Evolutionary conservation across 1,140 invertebrate genomes (phyloP), one percentile per base, ranked within the genome.

Genomic region (Phthorimaea operculella): DNA sequence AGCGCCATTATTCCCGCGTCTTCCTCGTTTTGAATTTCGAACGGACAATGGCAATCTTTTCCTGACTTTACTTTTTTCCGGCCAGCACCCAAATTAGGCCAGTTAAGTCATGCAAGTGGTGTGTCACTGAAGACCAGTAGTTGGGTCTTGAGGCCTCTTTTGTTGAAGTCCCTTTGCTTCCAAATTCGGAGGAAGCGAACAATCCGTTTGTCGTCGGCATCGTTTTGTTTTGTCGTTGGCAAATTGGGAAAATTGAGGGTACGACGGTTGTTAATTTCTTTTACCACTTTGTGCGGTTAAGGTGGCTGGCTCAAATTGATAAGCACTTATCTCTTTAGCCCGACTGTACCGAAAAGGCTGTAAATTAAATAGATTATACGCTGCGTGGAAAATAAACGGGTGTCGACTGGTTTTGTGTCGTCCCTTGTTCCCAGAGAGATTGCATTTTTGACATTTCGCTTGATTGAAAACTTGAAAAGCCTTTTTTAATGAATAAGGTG

Each of bases 11-110:
- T 76, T 79, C 70, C 73, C 70, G 68, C 67, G 69, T 74, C 74
- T 82, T 79, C 76, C 79, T 81, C 72, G 69, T 82, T 82, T 82
- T 78, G 66, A 74, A 79, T 82, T 79, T 81, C 68, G 72, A 74
- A 76, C 63, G 74, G 62, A 80, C 77, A 81, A 79, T 81, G 76
- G 70, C 66, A 59, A 66, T 68, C 64, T 75, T 74, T 72, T 67
- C 62, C 58, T 61, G 62, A 52, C 59, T 65, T 66, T 70, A 62
- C 54, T 49, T 57, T 56, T 62, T 64, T 66, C 53, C 55, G 28
- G 42, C 57, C 58, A 54, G 42, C 60, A 57, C 21, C 72, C 70
- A 77, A 82, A 76, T 76, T 76, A 69, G 68, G 70, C 65, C 66
- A 65, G 62, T 68, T 71, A 65, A 73, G 65, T 72, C 68, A 76